Evolutionary conservation across 2,888 invertebrate genomes (phyloP).

Genomic region (Trissolcus brochymenae): DNA sequence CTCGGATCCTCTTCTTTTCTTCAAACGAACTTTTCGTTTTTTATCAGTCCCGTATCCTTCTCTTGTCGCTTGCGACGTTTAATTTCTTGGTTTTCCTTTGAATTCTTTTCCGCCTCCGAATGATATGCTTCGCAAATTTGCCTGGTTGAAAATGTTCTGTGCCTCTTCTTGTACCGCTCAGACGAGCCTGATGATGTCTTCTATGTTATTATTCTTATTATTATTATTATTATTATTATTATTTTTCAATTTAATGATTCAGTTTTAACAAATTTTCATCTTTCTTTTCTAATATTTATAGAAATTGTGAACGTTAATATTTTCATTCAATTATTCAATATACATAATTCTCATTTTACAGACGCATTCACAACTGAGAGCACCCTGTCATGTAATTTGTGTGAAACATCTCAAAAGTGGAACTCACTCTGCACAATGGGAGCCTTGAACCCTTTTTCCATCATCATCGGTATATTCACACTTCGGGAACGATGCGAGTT

Average conservation of each 20-base stretch:
- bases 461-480: constrained; percentile 54
- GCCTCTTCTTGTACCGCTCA: constrained; percentile 11
- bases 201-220: constrained; percentile 13
- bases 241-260: too few species aligned
- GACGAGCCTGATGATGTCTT: constrained; percentile 32
- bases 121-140: constrained; percentile 40
- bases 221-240: not conserved
- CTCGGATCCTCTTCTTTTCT: constrained; percentile 71
- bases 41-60: constrained; percentile 6
- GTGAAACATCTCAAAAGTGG: not conserved
- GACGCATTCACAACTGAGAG: too few species aligned
- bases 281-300: too few species aligned
- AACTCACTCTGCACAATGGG: constrained; percentile 17
- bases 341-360: too few species aligned
- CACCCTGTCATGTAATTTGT: too few species aligned
- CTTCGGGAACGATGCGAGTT: constrained; percentile 38
- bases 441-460: constrained; percentile 59
- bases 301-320: too few species aligned
- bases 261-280: too few species aligned
- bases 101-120: constrained; percentile 53
- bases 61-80: constrained; percentile 55
- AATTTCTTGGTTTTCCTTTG: constrained; percentile 59
- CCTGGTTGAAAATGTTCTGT: constrained; percentile 34
- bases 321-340: too few species aligned
- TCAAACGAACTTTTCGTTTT: constrained; percentile 54